Conservation (phyloP, 2,888 invertebrate species). For the Alentia gelatinosa region DNA sequence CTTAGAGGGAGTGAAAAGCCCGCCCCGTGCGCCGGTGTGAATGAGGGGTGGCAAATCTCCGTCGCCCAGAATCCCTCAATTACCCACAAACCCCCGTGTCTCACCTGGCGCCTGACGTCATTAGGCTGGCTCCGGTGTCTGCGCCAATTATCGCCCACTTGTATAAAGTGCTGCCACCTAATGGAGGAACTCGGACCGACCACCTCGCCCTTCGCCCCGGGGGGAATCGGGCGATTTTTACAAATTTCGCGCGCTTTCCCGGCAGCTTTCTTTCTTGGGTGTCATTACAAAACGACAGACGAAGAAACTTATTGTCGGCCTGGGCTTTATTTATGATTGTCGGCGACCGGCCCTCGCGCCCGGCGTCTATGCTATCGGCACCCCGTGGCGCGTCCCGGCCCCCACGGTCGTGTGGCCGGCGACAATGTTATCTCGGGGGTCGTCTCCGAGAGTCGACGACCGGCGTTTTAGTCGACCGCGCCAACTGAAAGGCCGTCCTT, state of each 20-base stretch:
- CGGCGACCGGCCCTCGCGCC: background rate
- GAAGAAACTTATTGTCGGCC: background rate
- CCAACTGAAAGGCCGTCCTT: background rate
- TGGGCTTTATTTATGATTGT: conserved; percentile 32
- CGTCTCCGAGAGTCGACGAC: background rate
- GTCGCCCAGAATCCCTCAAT: conserved; percentile 9
- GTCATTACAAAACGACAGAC: conserved; percentile 12
- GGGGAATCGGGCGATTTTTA: background rate
- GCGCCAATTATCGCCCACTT: conserved; percentile 47
- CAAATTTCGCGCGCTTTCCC: conserved; percentile 1
- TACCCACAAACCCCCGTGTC: background rate
- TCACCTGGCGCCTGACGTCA: conserved; percentile 42
- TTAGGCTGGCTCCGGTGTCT: background rate
- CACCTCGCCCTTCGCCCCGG: background rate
- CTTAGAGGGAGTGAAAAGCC: background rate
- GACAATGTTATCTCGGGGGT: conserved; percentile 40
- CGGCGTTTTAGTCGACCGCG: background rate
- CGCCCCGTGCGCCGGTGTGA: background rate
- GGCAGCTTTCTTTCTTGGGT: background rate
- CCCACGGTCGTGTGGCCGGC: background rate
- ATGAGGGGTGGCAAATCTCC: background rate
- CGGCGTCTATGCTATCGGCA: background rate
- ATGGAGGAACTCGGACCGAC: conserved; percentile 28
- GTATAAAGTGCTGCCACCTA: conserved; percentile 51
- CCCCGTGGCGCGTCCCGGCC: background rate